Base-by-base conservation (phyloP, 1,140 invertebrate species). In the Drosophila lowei region DNA sequence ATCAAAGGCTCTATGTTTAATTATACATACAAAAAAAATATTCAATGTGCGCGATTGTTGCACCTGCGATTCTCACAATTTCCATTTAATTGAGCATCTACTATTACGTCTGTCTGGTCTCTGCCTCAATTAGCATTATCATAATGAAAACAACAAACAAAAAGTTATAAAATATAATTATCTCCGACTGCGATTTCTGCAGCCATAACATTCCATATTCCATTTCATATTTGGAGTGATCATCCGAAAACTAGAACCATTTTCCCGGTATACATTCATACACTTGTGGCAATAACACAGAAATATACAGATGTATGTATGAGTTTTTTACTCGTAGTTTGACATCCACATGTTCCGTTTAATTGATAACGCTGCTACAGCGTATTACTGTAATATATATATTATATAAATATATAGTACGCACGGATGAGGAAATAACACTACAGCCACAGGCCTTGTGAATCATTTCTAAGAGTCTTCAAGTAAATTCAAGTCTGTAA, bases 11-110 rank as follows among this genome's bases (percentile, higher is more conserved):
- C 25, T n/a, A 18, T 42, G 50, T 42, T 54, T 62, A 56, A 44
- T 56, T 56, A 53, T 25, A 54, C 6, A 23, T 28, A 54, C 60
- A 21, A 30, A 2, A 42, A 43, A 43, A 38, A 11, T 38, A 38
- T 13, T 38, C 11, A 38, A 38, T 13, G 11, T 38, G 7, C 49
- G 18, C 6, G 60, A 73, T 73, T 73, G 48, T 65, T 72, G 55
- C 52, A 41, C 49, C 21, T 64, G 44, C 23, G 16, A 59, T 73
- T 77, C 52, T 23, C 72, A 59, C 72, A 56, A 75, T 76, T 70
- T 63, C 18, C 58, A 72, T 72, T 74, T 74, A 65, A 74, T 74
- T 74, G 53, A 43, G 48, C 71, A 65, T 53, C 43, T 63, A 25
- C 23, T 25, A 25, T 25, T 25, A 25, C 23, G 41, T 41, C 3